Evolutionary conservation across 1,140 invertebrate genomes (phyloP), one percentile per base, ranked within the genome.

Genomic region (Drosophila ironensis): DNA sequence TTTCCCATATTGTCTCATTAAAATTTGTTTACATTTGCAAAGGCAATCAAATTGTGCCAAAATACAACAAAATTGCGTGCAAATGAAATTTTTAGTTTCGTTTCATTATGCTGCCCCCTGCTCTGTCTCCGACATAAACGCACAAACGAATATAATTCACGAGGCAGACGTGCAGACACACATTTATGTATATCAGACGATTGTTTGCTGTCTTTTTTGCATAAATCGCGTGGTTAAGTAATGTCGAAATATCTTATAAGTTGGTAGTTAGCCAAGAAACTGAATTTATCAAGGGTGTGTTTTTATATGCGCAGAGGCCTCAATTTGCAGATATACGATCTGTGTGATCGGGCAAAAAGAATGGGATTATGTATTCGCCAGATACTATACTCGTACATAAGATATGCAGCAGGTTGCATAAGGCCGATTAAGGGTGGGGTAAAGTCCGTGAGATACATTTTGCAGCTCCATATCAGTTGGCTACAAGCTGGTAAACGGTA

Each of bases 21-120:
- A n/a, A 73, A 72, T 86, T 84, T 84, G 80, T 84, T 84, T 84
- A 84, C 80, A 86, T 84, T 82, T 78, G 40, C 56, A 61, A 63
- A 61, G 56, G 42, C 60, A 73, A 74, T 84, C 51, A 84, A 84
- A 84, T 73, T 86, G 74, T 84, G 78, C 80, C 78, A 81, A 50
- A 24, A 69, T 24, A 37, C 19, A 37, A 45, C 20, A 51, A 51
- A 81, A 72, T 64, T 82, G 72, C 69, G 77, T 82, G 71, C 59
- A 80, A 76, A 72, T 51, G 60, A 81, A 72, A 48, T 60, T 48
- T 42, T 16, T 37, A 42, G 17, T 37, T 45, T 20, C 28, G n/a
- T 9, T 59, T 47, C 19, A 51, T 50, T 59, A 27, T 41, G 67
- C 30, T 28, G 17, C 25, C 7, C n/a, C 12, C 25, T n/a, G n/a